These are phyloP conservation scores for Nasonia vitripennis DNA, from an alignment of 1,140 invertebrate genomes.

Conservation along the genomic window DNA sequence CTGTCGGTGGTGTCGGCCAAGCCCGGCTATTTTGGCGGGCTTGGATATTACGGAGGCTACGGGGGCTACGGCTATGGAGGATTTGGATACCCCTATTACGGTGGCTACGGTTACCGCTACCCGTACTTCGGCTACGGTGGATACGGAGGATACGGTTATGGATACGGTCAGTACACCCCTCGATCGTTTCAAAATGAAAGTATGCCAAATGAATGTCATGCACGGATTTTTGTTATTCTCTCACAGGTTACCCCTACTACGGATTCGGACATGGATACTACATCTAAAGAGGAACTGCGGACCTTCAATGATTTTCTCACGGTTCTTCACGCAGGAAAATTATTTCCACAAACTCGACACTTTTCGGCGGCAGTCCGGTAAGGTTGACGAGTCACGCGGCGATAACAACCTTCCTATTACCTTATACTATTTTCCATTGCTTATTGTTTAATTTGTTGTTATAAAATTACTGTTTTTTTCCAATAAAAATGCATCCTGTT, in stretches of 20 bases:
- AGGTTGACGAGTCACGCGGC: neutral
- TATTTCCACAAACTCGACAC: slow-evolving; percentile 5
- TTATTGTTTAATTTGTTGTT: slow-evolving; percentile 5
- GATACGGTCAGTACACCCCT: slow-evolving; percentile 30
- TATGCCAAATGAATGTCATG: neutral
- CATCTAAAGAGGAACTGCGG: slow-evolving; percentile 7
- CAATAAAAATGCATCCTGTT: slow-evolving; percentile 35
- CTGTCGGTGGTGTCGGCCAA: slow-evolving; percentile 48
- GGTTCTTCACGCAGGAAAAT: slow-evolving; percentile 2
- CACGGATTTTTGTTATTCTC: neutral
- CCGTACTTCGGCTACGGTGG: slow-evolving; percentile 55
- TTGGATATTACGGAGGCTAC: slow-evolving; percentile 51
- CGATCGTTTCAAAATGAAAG: neutral
- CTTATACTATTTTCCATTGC: neutral
- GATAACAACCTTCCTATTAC: neutral
- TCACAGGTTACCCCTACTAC: slow-evolving; percentile 59
- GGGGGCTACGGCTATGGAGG: slow-evolving; percentile 35
- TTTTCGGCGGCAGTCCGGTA: slow-evolving; percentile 48
- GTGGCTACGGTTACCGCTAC: slow-evolving; percentile 45
- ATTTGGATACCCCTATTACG: slow-evolving; percentile 39
- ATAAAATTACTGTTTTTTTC: neutral
- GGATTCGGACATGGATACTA: slow-evolving; percentile 61
- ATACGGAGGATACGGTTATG: slow-evolving; percentile 48
- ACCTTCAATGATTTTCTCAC: neutral
- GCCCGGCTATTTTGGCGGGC: slow-evolving; percentile 41